These are phyloP conservation scores for Peromyscus attwateri DNA, from an alignment of 2,797 vertebrate genomes.

Conservation along the genomic window DNA sequence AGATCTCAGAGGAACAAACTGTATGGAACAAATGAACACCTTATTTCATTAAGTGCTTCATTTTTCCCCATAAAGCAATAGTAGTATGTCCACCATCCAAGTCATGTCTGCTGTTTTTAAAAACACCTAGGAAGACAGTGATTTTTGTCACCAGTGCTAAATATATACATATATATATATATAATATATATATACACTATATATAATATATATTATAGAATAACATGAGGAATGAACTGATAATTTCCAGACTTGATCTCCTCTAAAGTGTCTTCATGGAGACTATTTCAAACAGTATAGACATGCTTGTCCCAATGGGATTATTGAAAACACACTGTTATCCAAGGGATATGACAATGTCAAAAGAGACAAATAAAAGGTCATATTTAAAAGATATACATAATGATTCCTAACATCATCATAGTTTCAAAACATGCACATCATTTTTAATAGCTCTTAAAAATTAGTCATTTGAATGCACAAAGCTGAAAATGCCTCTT, in stretches of 20 bases:
- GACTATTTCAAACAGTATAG: background rate
- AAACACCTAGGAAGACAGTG: background rate
- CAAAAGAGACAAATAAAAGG: background rate
- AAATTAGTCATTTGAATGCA: background rate
- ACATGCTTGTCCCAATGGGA: background rate
- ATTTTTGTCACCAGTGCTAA: background rate
- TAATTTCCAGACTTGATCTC: background rate
- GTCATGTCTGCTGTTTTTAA: background rate
- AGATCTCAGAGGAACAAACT: background rate
- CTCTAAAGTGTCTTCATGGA: background rate
- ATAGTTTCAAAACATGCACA: background rate
- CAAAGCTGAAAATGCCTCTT: background rate
- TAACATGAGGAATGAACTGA: background rate
- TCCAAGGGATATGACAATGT: background rate
- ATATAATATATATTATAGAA: background rate
- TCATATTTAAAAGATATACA: background rate
- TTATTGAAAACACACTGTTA: background rate
- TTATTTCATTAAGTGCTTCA: background rate
- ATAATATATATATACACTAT: too few species aligned
- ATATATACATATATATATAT: too few species aligned
- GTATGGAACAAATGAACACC: background rate
- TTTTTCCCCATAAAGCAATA: background rate
- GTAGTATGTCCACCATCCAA: background rate
- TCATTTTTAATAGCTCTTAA: background rate
- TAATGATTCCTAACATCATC: background rate